Evolutionary conservation across 2,888 invertebrate genomes (phyloP), one percentile per base, ranked within the genome.

Genomic region (Dromius quadrimaculatus): DNA sequence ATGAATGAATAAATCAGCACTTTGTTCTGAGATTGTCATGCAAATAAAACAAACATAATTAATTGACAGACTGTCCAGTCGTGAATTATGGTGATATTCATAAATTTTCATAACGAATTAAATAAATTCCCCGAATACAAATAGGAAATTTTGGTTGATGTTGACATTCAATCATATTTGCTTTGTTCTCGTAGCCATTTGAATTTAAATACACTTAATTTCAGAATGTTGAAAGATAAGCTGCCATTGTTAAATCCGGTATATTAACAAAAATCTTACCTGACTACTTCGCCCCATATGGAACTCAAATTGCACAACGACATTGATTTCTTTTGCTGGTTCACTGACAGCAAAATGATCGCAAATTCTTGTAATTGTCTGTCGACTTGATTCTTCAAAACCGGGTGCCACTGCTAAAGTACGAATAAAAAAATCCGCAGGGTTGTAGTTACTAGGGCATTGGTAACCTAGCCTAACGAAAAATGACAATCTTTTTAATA

Each of bases 351-450:
- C 89, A 79, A 92, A 94, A 64, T 90, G 84, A 78, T 94, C 92
- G 78, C 93, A 93, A 71, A 94, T 85, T 77, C 86, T 88, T 78
- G 89, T 89, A 15, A 92, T 88, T 0, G 89, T 88, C 72, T 88
- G 86, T 69, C 88, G 86, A 4, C 92, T 91, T 0, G 89, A 88
- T 8, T 87, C 85, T 79, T 95, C 94, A 1, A 89, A 87, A 2
- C 91, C 92, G 0, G 94, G 92, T 17, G 90, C 89, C 0, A 91
- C 85, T 0, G 96, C 94, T 73, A 97, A 81, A 0, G 91, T 91
- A 75, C 92, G 90, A 74, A 97, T 92, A 77, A 94, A 90, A 83
- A 92, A 94, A 80, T 97, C 97, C 0, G 96, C 95, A 0, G 95
- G 94, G 80, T 95, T 97, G 84, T 91, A 95, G 61, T 91, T 91